A percentile compares a stretch with the other conserved stretches of the same genome.
Conservation (phyloP, 2,797 vertebrate species). For the Tiaroga cobitis region DNA sequence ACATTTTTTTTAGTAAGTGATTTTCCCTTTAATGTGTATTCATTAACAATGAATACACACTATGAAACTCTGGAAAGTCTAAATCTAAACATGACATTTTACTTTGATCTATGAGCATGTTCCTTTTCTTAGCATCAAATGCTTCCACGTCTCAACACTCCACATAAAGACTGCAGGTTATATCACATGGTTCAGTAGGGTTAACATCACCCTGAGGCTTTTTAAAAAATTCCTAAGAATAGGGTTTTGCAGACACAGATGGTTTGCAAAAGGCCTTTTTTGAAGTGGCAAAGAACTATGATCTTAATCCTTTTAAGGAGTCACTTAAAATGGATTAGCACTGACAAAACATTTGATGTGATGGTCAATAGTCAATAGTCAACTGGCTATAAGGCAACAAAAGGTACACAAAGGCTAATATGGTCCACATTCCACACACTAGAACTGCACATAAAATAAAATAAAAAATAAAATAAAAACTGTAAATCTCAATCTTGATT, state of each 20-base stretch:
- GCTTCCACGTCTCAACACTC: not conserved
- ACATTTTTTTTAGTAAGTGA: not conserved
- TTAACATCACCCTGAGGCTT: not conserved
- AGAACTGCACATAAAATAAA: too few species aligned
- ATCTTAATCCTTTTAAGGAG: constrained; percentile 6
- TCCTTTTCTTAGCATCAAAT: constrained; percentile 18
- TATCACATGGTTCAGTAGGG: not conserved
- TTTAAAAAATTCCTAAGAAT: not conserved
- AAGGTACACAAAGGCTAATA: not conserved
- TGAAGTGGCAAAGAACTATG: not conserved
- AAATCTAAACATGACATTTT: constrained; percentile 30
- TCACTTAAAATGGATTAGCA: constrained; percentile 12
- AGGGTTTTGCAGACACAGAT: not conserved
- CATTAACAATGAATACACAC: not conserved
- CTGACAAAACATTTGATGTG: not conserved
- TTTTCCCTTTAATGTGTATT: not conserved
- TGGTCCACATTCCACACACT: not conserved
- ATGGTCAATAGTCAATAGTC: not conserved
- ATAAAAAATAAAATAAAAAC: too few species aligned
- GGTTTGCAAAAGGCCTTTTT: not conserved
- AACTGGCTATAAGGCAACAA: not conserved
- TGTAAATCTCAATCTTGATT: not conserved
- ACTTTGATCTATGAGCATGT: constrained; percentile 10
- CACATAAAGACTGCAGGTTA: not conserved
- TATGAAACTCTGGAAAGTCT: not conserved